A percentile compares a stretch with the other conserved stretches of the same genome.
phyloP scores from a whole-genome alignment of 2,113 vertebrate genomes.

The Lamprotornis superbus region DNA sequence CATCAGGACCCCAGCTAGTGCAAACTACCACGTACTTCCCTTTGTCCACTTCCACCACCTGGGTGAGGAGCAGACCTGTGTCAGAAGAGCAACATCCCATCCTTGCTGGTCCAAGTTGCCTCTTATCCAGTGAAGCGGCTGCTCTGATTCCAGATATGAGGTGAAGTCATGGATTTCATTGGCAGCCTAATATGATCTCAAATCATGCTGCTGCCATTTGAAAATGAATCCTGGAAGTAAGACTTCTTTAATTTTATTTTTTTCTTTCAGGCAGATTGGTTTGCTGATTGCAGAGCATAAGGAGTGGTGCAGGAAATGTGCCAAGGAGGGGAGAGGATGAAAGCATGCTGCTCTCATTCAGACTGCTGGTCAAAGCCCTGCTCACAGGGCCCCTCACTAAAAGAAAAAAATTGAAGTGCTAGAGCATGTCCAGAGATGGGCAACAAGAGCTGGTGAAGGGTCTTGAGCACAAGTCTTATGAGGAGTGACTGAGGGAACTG shows the following conservation, averaged over 20 bases:
- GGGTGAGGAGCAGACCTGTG: not conserved
- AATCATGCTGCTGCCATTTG: not conserved
- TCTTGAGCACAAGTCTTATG: not conserved
- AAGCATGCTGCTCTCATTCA: not conserved
- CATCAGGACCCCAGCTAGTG: not conserved
- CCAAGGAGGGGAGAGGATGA: not conserved
- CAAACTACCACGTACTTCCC: accelerated
- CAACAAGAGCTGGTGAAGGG: not conserved
- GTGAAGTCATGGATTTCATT: not conserved
- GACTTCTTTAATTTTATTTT: not conserved
- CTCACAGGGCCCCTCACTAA: not conserved
- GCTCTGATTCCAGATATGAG: not conserved
- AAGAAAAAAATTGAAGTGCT: not conserved
- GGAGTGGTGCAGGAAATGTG: not conserved
- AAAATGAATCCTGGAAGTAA: not conserved
- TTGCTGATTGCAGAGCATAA: not conserved
- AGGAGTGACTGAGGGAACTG: not conserved
- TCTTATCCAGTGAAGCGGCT: not conserved
- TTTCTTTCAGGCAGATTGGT: not conserved
- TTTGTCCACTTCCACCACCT: accelerated
- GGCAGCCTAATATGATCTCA: not conserved
- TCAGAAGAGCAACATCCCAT: not conserved
- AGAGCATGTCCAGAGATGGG: not conserved
- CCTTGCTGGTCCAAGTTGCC: not conserved
- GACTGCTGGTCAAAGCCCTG: not conserved